Percentiles rank a stretch among this genome's conserved stretches.
These are phyloP conservation scores for Mesocentrotus franciscanus DNA, from an alignment of 53 echinoderm and acorn worm species.

Conservation along the genomic window DNA sequence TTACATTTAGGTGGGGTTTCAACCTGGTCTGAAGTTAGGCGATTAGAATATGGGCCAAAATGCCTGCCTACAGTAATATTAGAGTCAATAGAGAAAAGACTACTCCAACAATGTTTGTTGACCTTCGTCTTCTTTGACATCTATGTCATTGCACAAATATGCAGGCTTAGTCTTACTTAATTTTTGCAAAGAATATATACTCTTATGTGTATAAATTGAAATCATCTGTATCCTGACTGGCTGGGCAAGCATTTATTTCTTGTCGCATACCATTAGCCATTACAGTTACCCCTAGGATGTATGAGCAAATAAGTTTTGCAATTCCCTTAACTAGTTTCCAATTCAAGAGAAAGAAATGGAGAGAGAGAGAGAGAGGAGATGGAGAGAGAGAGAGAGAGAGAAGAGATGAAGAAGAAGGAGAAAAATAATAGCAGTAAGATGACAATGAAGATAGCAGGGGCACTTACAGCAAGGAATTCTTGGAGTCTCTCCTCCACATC, in stretches of 20 bases:
- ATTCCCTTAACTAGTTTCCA: not conserved
- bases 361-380: no score
- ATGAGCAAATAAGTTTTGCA: not conserved
- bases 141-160: not conserved
- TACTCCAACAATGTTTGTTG: not conserved
- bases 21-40: no score
- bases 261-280: not conserved
- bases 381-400: no score
- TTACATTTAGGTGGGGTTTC: no score
- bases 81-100: not conserved
- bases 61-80: not conserved
- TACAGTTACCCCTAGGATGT: not conserved
- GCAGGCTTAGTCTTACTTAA: not conserved
- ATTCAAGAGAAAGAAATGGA: no score
- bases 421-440: not conserved
- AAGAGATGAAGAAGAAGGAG: no score
- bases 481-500: conserved; percentile 94
- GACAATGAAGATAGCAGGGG: not conserved
- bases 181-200: not conserved
- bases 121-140: not conserved
- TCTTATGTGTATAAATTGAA: not conserved
- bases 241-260: no score
- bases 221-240: not conserved
- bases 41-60: not conserved
- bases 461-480: conserved; percentile 95